Percentiles rank a stretch among this genome's conserved stretches.
phyloP scores from a whole-genome alignment of 2,113 vertebrate genomes.

The Amblyornis subalaris region DNA sequence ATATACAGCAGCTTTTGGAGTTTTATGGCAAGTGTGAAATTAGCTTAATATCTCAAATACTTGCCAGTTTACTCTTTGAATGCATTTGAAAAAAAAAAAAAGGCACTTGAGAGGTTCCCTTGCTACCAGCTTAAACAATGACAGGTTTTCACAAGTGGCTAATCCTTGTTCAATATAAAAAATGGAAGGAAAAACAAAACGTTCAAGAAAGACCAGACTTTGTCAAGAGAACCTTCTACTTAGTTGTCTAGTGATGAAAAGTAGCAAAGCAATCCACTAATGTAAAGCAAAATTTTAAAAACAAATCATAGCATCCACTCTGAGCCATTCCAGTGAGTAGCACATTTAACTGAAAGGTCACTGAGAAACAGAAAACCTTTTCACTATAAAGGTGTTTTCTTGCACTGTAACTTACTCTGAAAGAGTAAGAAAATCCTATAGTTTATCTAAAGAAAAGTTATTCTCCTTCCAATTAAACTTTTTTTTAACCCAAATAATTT shows the following conservation, averaged over 20 bases:
- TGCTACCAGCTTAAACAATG: neutral
- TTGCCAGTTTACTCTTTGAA: neutral
- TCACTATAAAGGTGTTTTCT: neutral
- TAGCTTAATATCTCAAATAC: neutral
- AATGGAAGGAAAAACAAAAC: neutral
- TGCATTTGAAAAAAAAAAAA: neutral
- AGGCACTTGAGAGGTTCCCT: neutral
- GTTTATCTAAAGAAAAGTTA: neutral
- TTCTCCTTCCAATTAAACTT: neutral
- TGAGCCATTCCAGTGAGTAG: neutral
- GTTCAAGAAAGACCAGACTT: neutral
- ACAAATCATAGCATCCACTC: fast-evolving
- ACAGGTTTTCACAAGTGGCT: neutral
- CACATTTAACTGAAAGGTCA: neutral
- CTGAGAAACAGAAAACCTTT: neutral
- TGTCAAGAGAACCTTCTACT: neutral
- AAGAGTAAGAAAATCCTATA: neutral
- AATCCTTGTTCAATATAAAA: neutral
- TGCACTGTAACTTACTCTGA: neutral
- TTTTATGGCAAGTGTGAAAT: neutral
- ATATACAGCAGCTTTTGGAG: neutral
- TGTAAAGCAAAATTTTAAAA: neutral
- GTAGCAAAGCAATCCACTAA: neutral
- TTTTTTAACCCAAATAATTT: neutral
- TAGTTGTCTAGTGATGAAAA: neutral